Percentiles rank a stretch among this genome's conserved stretches.
Conservation (phyloP, 2,113 vertebrate genomes). For the Pseudopodoces humilis region DNA sequence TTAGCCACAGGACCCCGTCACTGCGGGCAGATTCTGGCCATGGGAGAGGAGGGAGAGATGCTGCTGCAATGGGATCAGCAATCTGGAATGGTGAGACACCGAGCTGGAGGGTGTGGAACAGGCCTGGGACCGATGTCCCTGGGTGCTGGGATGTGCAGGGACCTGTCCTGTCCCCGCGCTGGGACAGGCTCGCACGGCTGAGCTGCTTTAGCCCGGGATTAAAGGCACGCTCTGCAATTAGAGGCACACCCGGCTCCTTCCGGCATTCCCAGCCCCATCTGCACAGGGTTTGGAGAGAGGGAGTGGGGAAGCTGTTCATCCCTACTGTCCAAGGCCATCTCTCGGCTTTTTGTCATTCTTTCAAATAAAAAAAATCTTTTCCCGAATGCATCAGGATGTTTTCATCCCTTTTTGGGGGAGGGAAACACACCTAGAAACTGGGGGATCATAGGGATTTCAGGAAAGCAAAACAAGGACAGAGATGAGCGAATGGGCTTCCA, state of each 20-base stretch:
- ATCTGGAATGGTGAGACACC: neutral
- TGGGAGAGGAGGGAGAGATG: neutral
- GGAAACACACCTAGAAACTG: neutral
- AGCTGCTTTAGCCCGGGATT: neutral
- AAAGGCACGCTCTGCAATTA: neutral
- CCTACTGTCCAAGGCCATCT: neutral
- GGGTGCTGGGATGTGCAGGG: neutral
- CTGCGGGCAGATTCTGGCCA: neutral
- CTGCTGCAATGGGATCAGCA: fast-evolving
- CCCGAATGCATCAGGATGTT: neutral
- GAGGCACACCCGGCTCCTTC: neutral
- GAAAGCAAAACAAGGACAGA: neutral
- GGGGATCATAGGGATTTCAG: neutral
- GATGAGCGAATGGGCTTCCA: neutral
- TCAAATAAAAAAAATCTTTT: neutral
- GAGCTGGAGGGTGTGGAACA: neutral
- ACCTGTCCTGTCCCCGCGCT: fast-evolving
- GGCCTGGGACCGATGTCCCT: fast-evolving
- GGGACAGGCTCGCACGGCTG: neutral
- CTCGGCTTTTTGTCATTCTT: neutral
- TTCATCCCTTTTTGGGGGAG: neutral
- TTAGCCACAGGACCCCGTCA: neutral
- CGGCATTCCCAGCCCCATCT: neutral
- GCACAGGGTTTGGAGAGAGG: neutral
- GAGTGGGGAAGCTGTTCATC: neutral